Conservation (phyloP, 2,888 invertebrate genomes). For the Cryptus armator region DNA sequence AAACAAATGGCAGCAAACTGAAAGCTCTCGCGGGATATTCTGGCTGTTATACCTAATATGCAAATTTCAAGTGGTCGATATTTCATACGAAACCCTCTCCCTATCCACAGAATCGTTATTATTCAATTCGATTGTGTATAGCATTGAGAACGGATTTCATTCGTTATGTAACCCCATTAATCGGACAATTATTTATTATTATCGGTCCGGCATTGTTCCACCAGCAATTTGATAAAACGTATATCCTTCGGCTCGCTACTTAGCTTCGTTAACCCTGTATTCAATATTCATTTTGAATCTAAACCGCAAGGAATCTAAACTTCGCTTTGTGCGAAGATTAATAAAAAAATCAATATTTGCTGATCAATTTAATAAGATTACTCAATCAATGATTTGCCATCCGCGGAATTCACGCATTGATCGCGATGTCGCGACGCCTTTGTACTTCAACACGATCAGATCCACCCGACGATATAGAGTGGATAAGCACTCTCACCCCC, state of each 20-base stretch:
- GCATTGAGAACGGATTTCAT: constrained; percentile 36
- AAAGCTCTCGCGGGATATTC: constrained; percentile 39
- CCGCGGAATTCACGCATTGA: not conserved
- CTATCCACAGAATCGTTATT: constrained; percentile 17
- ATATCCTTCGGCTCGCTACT: not conserved
- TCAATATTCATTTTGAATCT: constrained; percentile 6
- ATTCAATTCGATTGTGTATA: constrained; percentile 46
- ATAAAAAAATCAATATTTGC: constrained; percentile 1
- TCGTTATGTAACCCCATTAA: constrained; percentile 40
- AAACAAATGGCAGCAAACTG: constrained; percentile 57
- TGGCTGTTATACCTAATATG: constrained; percentile 54
- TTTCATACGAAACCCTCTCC: constrained; percentile 43
- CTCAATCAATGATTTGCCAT: constrained; percentile 14
- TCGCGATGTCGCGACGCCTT: not conserved
- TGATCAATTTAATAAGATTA: constrained; percentile 4
- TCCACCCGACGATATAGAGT: not conserved
- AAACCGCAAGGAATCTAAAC: not conserved
- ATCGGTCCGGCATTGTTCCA: not conserved
- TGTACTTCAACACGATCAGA: not conserved
- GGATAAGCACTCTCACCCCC: not conserved
- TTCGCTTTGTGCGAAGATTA: not conserved
- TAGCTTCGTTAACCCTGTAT: not conserved
- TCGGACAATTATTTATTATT: constrained; percentile 50
- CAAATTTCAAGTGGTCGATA: constrained; percentile 59
- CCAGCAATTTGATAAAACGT: not conserved